These are phyloP conservation scores for Neogobius melanostomus DNA, from an alignment of 2,113 vertebrate genomes.

Conservation along the genomic window DNA sequence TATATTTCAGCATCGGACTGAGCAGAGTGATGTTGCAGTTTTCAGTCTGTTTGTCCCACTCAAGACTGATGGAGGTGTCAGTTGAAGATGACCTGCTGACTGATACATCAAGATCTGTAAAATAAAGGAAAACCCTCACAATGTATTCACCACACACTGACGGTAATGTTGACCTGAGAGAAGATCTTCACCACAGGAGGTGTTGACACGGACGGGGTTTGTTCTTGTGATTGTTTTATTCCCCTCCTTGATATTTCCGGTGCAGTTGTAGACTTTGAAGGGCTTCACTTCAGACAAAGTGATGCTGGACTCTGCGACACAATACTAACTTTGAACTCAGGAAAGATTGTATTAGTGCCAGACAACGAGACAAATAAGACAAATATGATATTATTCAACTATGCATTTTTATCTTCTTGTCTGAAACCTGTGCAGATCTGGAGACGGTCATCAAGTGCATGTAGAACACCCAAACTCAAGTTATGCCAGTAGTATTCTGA, in stretches of 20 bases:
- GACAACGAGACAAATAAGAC: no score
- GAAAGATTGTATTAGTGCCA: no score
- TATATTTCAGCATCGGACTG: accelerated
- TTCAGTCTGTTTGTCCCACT: background rate
- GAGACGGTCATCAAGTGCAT: no score
- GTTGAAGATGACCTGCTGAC: accelerated
- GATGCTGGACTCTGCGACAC: no score
- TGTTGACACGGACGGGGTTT: accelerated
- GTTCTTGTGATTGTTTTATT: background rate
- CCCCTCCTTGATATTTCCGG: slow-evolving; percentile 1
- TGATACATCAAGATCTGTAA: slow-evolving; percentile 15
- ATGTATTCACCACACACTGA: no score
- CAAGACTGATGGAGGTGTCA: background rate
- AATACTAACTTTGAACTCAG: no score
- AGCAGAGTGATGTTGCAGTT: background rate
- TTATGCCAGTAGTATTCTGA: no score
- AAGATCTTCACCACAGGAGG: slow-evolving; percentile 44
- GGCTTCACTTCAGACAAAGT: slow-evolving; percentile 21
- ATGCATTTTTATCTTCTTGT: no score
- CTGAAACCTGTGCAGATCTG: no score
- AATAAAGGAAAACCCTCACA: slow-evolving; percentile 7
- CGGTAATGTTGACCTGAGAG: background rate
- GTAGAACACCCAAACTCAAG: no score
- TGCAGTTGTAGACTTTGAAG: slow-evolving; percentile 33
- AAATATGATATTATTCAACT: no score